Percentiles rank a stretch among this genome's conserved stretches.
Conservation (phyloP, 1,140 invertebrate genomes). For the Saccostrea glomerata region DNA sequence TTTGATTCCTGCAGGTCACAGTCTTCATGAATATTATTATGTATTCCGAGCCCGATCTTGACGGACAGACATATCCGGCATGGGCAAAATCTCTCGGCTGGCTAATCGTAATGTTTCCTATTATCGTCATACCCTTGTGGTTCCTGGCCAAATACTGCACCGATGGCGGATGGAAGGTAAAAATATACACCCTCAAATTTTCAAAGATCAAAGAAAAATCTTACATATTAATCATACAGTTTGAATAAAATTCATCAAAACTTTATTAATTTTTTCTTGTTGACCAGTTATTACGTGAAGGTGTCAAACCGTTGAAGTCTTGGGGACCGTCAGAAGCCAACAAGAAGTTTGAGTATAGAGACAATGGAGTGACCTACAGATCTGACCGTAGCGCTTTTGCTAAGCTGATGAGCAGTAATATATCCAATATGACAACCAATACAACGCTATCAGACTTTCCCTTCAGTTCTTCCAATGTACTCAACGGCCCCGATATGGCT, state of each 20-base stretch:
- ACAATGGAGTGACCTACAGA: background rate
- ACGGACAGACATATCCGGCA: constrained; percentile 85
- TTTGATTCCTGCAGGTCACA: constrained; percentile 83
- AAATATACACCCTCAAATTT: background rate
- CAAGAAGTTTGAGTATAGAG: constrained; percentile 54
- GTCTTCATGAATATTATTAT: constrained; percentile 90
- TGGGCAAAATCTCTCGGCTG: constrained; percentile 90
- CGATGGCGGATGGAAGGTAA: constrained; percentile 72
- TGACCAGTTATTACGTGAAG: constrained; percentile 58
- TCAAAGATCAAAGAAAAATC: no score
- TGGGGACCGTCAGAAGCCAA: constrained; percentile 61
- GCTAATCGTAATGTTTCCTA: constrained; percentile 83
- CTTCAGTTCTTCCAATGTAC: constrained; percentile 3
- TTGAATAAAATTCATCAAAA: no score
- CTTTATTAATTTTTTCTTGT: background rate
- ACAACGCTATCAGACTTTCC: constrained; percentile 42
- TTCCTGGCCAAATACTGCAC: constrained; percentile 72
- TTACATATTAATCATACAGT: no score
- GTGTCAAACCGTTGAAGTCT: constrained; percentile 58
- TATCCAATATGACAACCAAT: constrained; percentile 44
- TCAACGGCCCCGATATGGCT: background rate
- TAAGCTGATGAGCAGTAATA: constrained; percentile 51
- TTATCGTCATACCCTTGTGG: constrained; percentile 84
- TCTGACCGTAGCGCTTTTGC: constrained; percentile 51
- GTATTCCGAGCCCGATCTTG: constrained; percentile 80